Evolutionary conservation across 2,113 vertebrate genomes (phyloP).

Genomic region (Heterotilapia buettikoferi): DNA sequence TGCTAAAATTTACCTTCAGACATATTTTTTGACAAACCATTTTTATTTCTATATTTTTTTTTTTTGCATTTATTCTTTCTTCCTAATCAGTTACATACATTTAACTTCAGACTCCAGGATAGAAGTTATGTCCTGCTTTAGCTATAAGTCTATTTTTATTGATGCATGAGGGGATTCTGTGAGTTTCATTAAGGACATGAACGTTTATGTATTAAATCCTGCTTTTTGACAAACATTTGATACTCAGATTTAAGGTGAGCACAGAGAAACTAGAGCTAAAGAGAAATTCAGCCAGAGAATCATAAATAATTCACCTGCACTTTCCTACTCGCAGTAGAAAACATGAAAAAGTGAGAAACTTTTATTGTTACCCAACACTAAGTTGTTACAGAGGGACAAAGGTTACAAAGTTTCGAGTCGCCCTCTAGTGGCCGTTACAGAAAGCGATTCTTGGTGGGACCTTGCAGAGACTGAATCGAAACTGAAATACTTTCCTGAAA

Average conservation of each 20-base stretch:
- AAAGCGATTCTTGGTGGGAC: background rate
- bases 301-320: background rate
- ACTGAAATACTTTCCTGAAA: conserved; percentile 16
- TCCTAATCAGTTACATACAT: background rate
- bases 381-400: background rate
- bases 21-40: background rate
- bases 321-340: background rate
- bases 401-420: background rate
- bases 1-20: background rate
- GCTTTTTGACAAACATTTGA: background rate
- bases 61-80: background rate
- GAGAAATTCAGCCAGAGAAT: background rate
- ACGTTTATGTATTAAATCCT: background rate
- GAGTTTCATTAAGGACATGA: background rate
- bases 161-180: background rate
- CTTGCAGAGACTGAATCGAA: conserved; percentile 30
- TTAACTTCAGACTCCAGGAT: background rate
- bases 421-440: conserved; percentile 11
- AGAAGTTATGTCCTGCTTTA: background rate
- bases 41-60: background rate
- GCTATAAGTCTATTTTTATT: background rate
- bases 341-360: background rate
- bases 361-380: background rate
- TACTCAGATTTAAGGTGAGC: background rate
- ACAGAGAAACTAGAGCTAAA: background rate